These are phyloP conservation scores for Marronus borbonicus DNA, from an alignment of 2,888 invertebrate genomes.

Conservation along the genomic window DNA sequence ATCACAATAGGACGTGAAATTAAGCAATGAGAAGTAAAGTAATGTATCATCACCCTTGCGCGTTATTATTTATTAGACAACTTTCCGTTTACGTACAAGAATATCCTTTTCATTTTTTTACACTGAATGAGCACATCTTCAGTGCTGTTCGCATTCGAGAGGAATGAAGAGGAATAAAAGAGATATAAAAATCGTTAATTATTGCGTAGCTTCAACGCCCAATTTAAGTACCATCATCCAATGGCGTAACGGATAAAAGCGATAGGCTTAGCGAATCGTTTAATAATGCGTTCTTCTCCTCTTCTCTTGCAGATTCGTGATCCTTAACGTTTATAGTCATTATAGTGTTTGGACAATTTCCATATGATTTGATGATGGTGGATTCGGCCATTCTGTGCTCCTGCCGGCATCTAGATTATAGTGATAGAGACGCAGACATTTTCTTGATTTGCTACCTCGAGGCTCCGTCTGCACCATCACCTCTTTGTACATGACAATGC, in stretches of 20 bases:
- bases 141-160: background rate
- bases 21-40: background rate
- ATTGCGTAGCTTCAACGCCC: constrained; percentile 58
- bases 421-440: constrained; percentile 62
- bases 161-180: constrained; percentile 12
- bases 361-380: constrained; percentile 67
- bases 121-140: constrained; percentile 3
- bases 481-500: constrained; percentile 28
- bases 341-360: constrained; percentile 68
- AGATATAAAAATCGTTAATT: constrained; percentile 47
- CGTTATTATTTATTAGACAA: background rate
- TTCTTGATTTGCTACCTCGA: constrained; percentile 59
- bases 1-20: background rate
- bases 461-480: constrained; percentile 41
- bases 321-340: constrained; percentile 69
- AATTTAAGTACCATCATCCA: constrained; percentile 62
- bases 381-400: constrained; percentile 61
- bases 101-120: background rate
- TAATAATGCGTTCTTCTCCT: constrained; percentile 26
- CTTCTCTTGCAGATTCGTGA: constrained; percentile 53
- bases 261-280: constrained; percentile 32
- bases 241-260: constrained; percentile 34
- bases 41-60: background rate
- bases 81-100: background rate
- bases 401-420: constrained; percentile 65